A percentile compares a stretch with the other conserved stretches of the same genome.
These are phyloP conservation scores for Drosophila virilis DNA, from an alignment of 1,140 invertebrate genomes.

Conservation along the genomic window DNA sequence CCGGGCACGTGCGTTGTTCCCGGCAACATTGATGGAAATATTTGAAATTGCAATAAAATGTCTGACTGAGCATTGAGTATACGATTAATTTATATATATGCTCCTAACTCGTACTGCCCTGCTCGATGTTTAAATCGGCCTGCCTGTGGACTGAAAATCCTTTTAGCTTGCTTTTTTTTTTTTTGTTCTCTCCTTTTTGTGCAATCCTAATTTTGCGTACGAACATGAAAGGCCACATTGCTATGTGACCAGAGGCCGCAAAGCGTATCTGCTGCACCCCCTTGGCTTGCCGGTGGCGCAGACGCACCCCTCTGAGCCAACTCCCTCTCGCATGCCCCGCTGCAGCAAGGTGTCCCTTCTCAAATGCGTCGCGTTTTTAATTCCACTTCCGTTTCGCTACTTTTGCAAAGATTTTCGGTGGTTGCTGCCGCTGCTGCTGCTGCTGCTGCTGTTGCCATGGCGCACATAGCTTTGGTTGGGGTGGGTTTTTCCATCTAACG, in stretches of 20 bases:
- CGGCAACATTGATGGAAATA: constrained; percentile 51
- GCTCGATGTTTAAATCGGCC: constrained; percentile 19
- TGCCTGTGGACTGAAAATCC: constrained; percentile 39
- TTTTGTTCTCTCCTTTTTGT: constrained; percentile 35
- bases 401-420: constrained; percentile 60
- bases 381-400: constrained; percentile 52
- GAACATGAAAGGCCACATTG: constrained; percentile 67
- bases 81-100: constrained; percentile 74
- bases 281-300: constrained; percentile 18
- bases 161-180: constrained; percentile 39
- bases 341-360: constrained; percentile 33
- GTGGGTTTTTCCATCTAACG: constrained; percentile 44
- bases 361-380: constrained; percentile 45
- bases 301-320: constrained; percentile 29
- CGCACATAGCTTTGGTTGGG: neutral
- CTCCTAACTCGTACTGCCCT: constrained; percentile 9
- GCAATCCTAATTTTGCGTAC: constrained; percentile 64
- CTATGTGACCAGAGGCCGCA: constrained; percentile 26
- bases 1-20: constrained; percentile 56
- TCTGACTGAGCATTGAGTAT: constrained; percentile 65
- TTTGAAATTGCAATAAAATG: constrained; percentile 77
- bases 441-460: constrained; percentile 36
- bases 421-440: constrained; percentile 54
- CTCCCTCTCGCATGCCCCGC: constrained; percentile 1
- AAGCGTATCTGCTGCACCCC: constrained; percentile 35